phyloP scores from a whole-genome alignment of 2,113 vertebrate species.

The Channa argus region DNA sequence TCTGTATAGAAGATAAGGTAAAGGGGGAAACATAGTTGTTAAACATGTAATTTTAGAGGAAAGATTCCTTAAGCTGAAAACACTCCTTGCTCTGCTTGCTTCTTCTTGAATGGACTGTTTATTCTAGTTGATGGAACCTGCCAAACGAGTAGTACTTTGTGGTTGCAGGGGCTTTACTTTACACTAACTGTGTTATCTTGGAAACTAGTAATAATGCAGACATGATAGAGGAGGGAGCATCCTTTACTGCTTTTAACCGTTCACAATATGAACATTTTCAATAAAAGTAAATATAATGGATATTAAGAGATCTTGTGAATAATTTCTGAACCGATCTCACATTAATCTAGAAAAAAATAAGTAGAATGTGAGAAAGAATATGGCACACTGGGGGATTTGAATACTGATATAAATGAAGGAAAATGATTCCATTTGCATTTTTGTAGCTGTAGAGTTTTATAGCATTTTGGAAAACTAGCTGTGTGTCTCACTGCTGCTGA shows the following conservation, averaged over 20 bases:
- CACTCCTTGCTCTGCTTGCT: background rate
- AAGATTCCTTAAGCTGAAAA: conserved; percentile 7
- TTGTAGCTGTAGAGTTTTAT: too few species aligned
- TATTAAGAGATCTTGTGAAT: background rate
- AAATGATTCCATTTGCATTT: background rate
- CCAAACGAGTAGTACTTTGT: background rate
- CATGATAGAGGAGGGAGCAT: background rate
- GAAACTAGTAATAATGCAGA: background rate
- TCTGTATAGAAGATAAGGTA: background rate
- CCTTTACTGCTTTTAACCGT: background rate
- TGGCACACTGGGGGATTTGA: background rate
- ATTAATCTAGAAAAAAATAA: background rate
- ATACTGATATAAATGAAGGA: background rate
- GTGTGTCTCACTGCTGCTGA: background rate
- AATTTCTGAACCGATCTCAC: background rate
- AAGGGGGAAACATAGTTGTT: conserved; percentile 14
- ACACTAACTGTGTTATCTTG: background rate
- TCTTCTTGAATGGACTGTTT: background rate
- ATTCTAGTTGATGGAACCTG: conserved; percentile 7
- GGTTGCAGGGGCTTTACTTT: background rate
- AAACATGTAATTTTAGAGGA: conserved; percentile 39
- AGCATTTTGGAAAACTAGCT: background rate
- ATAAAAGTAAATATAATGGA: background rate
- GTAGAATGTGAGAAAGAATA: background rate
- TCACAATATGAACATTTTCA: background rate